phyloP scores from a whole-genome alignment of 2,113 vertebrate species.

The Cyphomyrus plagiostoma region DNA sequence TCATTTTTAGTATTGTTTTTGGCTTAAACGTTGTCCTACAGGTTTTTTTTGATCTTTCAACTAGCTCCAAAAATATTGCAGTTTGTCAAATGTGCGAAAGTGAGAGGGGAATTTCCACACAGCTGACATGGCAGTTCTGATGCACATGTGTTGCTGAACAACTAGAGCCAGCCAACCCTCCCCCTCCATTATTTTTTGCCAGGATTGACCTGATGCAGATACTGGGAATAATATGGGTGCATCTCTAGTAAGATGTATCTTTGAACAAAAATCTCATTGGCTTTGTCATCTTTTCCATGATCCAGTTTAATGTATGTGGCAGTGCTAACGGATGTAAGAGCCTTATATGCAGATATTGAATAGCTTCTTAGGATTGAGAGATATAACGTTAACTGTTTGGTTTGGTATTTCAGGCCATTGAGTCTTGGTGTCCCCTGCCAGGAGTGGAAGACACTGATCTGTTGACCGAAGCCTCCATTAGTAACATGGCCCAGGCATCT shows the following conservation, averaged over 20 bases:
- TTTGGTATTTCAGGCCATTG: slow-evolving; percentile 1
- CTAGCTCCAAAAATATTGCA: not conserved
- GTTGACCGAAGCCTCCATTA: not conserved
- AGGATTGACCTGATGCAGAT: not conserved
- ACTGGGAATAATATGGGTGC: not conserved
- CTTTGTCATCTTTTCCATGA: not conserved
- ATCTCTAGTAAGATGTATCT: not conserved
- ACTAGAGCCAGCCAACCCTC: too few species aligned
- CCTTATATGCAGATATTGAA: not conserved
- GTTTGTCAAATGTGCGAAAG: not conserved
- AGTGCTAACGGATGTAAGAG: not conserved
- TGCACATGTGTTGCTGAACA: not conserved
- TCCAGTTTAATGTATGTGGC: not conserved
- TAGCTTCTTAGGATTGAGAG: not conserved
- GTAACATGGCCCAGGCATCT: not conserved
- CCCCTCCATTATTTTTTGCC: not conserved
- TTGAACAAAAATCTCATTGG: not conserved
- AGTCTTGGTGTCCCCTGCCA: not conserved
- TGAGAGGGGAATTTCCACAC: not conserved
- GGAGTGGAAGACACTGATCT: not conserved
- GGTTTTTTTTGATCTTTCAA: not conserved
- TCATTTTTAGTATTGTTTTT: not conserved
- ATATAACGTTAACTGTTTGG: not conserved
- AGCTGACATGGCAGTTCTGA: not conserved
- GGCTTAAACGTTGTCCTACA: not conserved